phyloP scores from a whole-genome alignment of 1,140 invertebrate genomes.

The Campoletis sonorensis region DNA sequence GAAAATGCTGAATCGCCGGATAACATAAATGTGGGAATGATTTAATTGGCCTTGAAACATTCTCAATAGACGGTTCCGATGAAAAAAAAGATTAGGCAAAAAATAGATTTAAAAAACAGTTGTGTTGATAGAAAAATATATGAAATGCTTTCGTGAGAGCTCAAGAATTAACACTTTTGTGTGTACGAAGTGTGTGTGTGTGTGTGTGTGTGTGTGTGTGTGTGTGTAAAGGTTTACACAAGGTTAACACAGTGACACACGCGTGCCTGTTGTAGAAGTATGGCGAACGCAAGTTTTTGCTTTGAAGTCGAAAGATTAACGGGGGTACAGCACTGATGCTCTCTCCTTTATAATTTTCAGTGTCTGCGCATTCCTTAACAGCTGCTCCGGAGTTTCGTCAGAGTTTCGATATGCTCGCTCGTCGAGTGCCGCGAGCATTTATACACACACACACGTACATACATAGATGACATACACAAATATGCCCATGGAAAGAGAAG shows the following conservation, averaged over 20 bases:
- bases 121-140: slow-evolving; percentile 44
- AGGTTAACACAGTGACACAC: slow-evolving; percentile 2
- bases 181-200: slow-evolving; percentile 28
- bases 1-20: not conserved
- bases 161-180: slow-evolving; percentile 13
- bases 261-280: slow-evolving; percentile 37
- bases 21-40: slow-evolving; percentile 50
- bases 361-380: slow-evolving; percentile 67
- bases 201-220: slow-evolving; percentile 9
- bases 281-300: slow-evolving; percentile 64
- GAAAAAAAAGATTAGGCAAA: slow-evolving; percentile 69
- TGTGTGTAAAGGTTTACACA: slow-evolving; percentile 2
- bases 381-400: slow-evolving; percentile 56
- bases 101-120: not conserved
- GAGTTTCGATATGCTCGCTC: slow-evolving; percentile 56
- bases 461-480: no score
- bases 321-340: slow-evolving; percentile 41
- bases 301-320: slow-evolving; percentile 68
- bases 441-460: not conserved
- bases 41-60: slow-evolving; percentile 75
- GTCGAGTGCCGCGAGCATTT: slow-evolving; percentile 29
- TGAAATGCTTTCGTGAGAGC: slow-evolving; percentile 54
- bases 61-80: slow-evolving; percentile 70
- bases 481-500: not conserved
- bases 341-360: slow-evolving; percentile 65